Percentiles rank a stretch among this genome's conserved stretches.
Evolutionary conservation across 1,140 invertebrate species (phyloP).

Genomic region (Zaprionus davidi): DNA sequence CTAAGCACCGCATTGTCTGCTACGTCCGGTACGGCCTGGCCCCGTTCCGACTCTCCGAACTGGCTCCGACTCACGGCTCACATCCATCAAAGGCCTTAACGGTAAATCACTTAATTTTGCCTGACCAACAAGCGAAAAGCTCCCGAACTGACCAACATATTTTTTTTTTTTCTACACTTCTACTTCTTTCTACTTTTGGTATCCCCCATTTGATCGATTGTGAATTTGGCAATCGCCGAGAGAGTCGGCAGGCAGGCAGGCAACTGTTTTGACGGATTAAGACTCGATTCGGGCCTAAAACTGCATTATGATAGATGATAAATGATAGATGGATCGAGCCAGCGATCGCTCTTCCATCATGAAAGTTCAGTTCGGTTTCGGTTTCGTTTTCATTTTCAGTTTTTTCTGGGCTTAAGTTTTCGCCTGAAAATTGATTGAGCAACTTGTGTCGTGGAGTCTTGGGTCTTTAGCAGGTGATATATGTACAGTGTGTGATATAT

Average conservation of each 20-base stretch:
- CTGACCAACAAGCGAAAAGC: constrained; percentile 36
- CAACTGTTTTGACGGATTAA: constrained; percentile 74
- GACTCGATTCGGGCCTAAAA: constrained; percentile 74
- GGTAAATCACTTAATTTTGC: constrained; percentile 56
- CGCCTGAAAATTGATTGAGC: constrained; percentile 75
- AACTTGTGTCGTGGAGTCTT: constrained; percentile 52
- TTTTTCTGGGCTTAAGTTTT: constrained; percentile 65
- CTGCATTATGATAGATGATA: constrained; percentile 74
- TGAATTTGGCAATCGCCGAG: constrained; percentile 70
- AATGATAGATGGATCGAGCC: constrained; percentile 69
- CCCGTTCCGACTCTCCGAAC: not conserved
- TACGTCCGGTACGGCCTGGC: constrained; percentile 21
- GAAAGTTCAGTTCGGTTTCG: constrained; percentile 15
- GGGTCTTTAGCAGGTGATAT: constrained; percentile 56
- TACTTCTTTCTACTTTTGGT: not conserved
- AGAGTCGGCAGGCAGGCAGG: constrained; percentile 26
- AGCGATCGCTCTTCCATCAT: constrained; percentile 66
- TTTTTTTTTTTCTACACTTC: not conserved
- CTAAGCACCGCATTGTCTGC: constrained; percentile 50
- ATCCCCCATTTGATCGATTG: constrained; percentile 66
- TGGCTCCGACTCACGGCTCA: constrained; percentile 25
- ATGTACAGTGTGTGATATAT: constrained; percentile 11
- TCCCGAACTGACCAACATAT: not conserved
- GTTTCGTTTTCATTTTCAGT: constrained; percentile 16
- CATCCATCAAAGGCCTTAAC: constrained; percentile 68